Base-by-base conservation (phyloP, 1,140 invertebrate genomes). In the Drusus annulatus region DNA sequence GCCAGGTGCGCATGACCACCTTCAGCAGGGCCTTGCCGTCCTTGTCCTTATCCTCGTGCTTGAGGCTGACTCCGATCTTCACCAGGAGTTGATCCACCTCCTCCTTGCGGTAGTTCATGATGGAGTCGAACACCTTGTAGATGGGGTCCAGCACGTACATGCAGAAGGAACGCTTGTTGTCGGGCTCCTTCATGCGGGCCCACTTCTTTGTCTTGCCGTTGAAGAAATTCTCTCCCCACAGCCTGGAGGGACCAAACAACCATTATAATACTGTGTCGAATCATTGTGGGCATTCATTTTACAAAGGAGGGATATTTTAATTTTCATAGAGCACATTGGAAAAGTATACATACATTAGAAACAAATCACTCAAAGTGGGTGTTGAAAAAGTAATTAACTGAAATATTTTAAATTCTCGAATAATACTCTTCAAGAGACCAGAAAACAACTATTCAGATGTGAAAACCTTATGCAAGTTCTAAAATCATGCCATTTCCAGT, bases 151-250 rank as follows among this genome's bases (percentile, higher is more conserved):
- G 91, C 84, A 99, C 96, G 88, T 99, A 99, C 94, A 99, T 98
- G 87, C 94, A 96, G 93, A 99, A 99, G 2, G 98, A 99, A 85
- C 98, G 94, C 87, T 98, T 98, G 92, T 97, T 97, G 83, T 97
- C 95, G 31, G 90, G 91, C 86, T 96, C 94, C 90, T 96, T 96
- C 86, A 94, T 93, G 88, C 98, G 99, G 23, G 94, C 91, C 98
- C 98, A 99, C 87, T 99, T 99, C 93, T 99, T 99, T 79, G 97
- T 98, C 86, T 96, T 96, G 63, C 95, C 91, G 84, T 99, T 99
- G 92, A 98, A 99, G 93, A 99, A 99, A 87, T 98, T 98, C 89
- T 99, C 98, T 87, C 99, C 99, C 96, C 96, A 99, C 21, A 98
- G 88, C 84, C 91, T 92, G 76, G 56, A 85, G 85, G 10, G 1